Conservation (phyloP, 2,797 vertebrate genomes). For the Paramormyrops hopkinsi region DNA sequence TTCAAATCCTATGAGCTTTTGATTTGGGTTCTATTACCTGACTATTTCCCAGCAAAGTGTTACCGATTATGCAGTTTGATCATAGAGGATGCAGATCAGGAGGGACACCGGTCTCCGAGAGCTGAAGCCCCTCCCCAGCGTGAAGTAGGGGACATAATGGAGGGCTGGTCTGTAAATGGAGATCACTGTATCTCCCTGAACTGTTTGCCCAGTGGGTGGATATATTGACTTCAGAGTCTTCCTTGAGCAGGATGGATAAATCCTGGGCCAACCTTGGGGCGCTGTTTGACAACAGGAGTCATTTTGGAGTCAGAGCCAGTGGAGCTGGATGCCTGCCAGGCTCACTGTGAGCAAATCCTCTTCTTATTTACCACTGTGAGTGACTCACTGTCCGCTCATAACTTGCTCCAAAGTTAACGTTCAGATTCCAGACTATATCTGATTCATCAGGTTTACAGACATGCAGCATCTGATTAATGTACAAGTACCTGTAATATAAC, state of each 20-base stretch:
- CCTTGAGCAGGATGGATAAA: conserved; percentile 32
- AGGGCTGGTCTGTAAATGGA: neutral
- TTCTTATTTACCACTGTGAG: conserved; percentile 1
- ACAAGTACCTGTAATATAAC: neutral
- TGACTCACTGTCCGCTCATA: conserved; percentile 46
- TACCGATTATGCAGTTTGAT: neutral
- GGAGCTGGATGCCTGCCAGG: conserved; percentile 61
- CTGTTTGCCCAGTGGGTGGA: neutral
- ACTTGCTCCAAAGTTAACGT: conserved; percentile 32
- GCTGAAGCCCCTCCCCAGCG: neutral
- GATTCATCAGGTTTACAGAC: conserved; percentile 22
- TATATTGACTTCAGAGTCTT: conserved; percentile 6
- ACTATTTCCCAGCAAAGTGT: neutral
- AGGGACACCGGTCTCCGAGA: neutral
- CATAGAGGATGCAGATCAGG: neutral
- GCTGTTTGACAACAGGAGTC: conserved; percentile 45
- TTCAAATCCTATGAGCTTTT: neutral
- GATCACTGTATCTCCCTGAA: neutral
- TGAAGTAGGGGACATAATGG: neutral
- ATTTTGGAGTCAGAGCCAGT: conserved; percentile 55
- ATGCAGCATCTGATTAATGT: neutral
- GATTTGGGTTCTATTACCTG: neutral
- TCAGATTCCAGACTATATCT: conserved; percentile 15
- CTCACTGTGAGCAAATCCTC: conserved; percentile 45
- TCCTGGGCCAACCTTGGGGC: conserved; percentile 44